A percentile compares a stretch with the other conserved stretches of the same genome.
Evolutionary conservation across 2,888 invertebrate genomes (phyloP).

Genomic region (Ochlodes sylvanus): DNA sequence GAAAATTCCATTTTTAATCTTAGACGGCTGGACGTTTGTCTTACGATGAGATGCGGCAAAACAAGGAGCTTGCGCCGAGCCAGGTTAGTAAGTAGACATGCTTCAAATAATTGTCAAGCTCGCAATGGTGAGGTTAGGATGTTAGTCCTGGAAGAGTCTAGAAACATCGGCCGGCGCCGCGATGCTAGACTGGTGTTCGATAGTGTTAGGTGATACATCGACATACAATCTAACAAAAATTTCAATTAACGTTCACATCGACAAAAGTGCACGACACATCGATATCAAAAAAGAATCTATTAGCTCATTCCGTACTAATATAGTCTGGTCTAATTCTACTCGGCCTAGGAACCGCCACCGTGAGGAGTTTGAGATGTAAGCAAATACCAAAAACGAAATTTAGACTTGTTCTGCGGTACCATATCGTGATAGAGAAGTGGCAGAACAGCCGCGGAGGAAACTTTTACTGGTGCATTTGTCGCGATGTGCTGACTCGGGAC

Average conservation of each 20-base stretch:
- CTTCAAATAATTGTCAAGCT: slow-evolving; percentile 82
- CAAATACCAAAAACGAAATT: slow-evolving; percentile 86
- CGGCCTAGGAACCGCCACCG: slow-evolving; percentile 83
- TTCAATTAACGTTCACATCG: slow-evolving; percentile 77
- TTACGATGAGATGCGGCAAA: slow-evolving; percentile 80
- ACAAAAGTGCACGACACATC: slow-evolving; percentile 70
- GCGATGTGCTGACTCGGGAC: too few species aligned
- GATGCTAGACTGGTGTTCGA: slow-evolving; percentile 55
- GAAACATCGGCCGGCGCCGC: slow-evolving; percentile 67
- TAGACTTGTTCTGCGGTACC: slow-evolving; percentile 83
- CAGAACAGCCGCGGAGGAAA: slow-evolving; percentile 76
- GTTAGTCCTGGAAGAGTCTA: slow-evolving; percentile 77
- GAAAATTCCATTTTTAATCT: slow-evolving; percentile 83
- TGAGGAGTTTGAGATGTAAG: slow-evolving; percentile 74
- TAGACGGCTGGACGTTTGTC: slow-evolving; percentile 74
- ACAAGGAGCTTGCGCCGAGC: slow-evolving; percentile 81
- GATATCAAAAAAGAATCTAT: slow-evolving; percentile 73
- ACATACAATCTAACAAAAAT: slow-evolving; percentile 82
- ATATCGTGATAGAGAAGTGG: slow-evolving; percentile 59
- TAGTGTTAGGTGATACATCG: slow-evolving; percentile 82
- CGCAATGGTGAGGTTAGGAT: slow-evolving; percentile 81
- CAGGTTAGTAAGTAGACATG: slow-evolving; percentile 81
- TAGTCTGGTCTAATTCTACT: slow-evolving; percentile 73
- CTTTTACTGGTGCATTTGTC: slow-evolving; percentile 51
- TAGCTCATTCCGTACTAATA: slow-evolving; percentile 81